phyloP scores from a whole-genome alignment of 2,888 invertebrate genomes.

The Drosophila prolongata region DNA sequence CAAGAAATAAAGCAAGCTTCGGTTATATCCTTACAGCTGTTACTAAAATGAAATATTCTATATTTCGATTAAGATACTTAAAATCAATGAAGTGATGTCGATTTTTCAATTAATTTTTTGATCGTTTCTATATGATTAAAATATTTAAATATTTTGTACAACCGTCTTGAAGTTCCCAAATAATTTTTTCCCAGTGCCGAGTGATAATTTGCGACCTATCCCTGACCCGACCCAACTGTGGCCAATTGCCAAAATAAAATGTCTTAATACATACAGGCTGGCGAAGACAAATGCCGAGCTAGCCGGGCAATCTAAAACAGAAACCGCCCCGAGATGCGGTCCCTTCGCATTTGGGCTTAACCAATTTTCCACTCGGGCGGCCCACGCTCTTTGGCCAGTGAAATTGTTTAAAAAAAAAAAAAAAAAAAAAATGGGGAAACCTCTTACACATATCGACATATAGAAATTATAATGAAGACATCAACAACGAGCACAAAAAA shows the following conservation, averaged over 20 bases:
- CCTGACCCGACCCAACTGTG: slow-evolving; percentile 30
- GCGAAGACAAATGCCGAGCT: slow-evolving; percentile 62
- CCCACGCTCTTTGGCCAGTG: slow-evolving; percentile 52
- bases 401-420: slow-evolving; percentile 66
- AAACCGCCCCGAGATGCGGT: slow-evolving; percentile 42
- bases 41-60: too few relatives aligned
- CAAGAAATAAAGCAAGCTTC: too few relatives aligned
- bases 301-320: slow-evolving; percentile 45
- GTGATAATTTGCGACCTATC: slow-evolving; percentile 1
- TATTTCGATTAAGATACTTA: too few relatives aligned
- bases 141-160: not conserved
- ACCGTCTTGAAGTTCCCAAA: not conserved
- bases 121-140: too few relatives aligned
- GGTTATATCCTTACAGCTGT: too few relatives aligned
- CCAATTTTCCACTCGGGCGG: slow-evolving; percentile 63
- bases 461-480: slow-evolving; percentile 78
- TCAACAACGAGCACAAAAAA: slow-evolving; percentile 70
- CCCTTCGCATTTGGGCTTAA: slow-evolving; percentile 63
- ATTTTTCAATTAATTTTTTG: too few relatives aligned
- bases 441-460: slow-evolving; percentile 50
- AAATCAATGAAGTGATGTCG: too few relatives aligned
- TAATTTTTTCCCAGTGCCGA: slow-evolving; percentile 5
- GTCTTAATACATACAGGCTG: slow-evolving; percentile 69
- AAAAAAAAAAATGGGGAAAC: slow-evolving; percentile 1
- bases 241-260: slow-evolving; percentile 59